Evolutionary conservation across 2,797 vertebrate species (phyloP).

Genomic region (Macropus fuliginosus): DNA sequence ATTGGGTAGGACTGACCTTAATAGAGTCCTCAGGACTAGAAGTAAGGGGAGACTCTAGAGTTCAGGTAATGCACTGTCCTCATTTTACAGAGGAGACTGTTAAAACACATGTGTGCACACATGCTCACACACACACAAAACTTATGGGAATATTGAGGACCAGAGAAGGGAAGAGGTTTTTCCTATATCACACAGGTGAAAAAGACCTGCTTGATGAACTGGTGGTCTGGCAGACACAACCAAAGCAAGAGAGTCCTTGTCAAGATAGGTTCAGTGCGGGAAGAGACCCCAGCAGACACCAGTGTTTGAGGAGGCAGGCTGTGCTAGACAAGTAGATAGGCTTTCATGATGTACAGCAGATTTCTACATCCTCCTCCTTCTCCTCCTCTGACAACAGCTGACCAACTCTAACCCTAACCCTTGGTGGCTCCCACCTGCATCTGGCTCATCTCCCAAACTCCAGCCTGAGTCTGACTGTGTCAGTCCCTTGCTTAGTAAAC

Average conservation of each 20-base stretch:
- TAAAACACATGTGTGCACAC: neutral
- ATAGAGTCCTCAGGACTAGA: neutral
- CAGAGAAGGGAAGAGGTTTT: neutral
- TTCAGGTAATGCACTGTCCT: neutral
- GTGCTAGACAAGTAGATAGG: too few species aligned
- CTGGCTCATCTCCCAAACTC: neutral
- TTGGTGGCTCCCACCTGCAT: neutral
- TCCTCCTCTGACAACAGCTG: neutral
- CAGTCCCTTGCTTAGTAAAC: neutral
- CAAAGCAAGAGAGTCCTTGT: neutral
- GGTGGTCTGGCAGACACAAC: neutral
- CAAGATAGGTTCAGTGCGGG: neutral
- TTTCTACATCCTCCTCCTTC: neutral
- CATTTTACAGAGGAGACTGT: neutral
- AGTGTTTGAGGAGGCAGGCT: neutral
- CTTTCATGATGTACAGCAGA: too few species aligned
- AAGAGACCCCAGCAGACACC: neutral
- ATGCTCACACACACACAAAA: neutral
- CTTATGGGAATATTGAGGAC: neutral
- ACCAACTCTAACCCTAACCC: too few species aligned
- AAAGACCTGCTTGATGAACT: neutral
- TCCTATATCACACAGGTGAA: neutral
- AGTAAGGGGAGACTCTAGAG: neutral
- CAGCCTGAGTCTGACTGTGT: neutral
- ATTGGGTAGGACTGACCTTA: neutral